Evolutionary conservation across 1,140 invertebrate genomes (phyloP).

Genomic region (Solenopsis invicta): DNA sequence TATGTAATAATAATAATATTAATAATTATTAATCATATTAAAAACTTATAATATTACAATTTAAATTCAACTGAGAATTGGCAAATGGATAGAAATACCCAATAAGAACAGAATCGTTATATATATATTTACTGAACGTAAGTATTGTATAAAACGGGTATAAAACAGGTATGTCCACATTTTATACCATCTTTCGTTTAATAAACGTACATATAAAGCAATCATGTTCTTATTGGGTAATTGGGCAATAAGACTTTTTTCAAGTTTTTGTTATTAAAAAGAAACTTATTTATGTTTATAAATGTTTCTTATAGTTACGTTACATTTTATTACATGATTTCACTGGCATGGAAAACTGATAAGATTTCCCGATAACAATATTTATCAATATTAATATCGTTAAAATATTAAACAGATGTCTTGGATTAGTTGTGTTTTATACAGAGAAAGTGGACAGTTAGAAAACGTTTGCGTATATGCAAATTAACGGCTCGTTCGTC

Average conservation of each 20-base stretch:
- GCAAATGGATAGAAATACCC: background rate
- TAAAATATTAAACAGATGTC: background rate
- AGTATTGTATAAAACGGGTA: no score
- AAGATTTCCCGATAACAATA: background rate
- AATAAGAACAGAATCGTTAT: no score
- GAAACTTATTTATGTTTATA: background rate
- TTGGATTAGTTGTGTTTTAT: background rate
- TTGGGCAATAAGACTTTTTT: background rate
- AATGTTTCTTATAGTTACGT: background rate
- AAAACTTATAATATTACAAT: background rate
- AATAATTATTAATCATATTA: background rate
- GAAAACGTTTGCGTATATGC: slow-evolving; percentile 33
- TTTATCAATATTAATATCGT: background rate
- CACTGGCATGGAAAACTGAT: background rate
- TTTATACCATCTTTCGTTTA: no score
- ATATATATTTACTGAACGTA: no score
- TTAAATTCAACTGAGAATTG: background rate
- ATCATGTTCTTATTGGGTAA: no score
- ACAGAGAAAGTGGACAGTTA: slow-evolving; percentile 47
- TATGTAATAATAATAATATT: background rate
- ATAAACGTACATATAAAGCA: no score
- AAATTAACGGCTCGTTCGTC: slow-evolving; percentile 18
- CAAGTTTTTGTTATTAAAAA: background rate
- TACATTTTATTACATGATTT: background rate
- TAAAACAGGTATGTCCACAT: no score